These are phyloP conservation scores for Luperina testacea DNA, from an alignment of 2,888 invertebrate species.

Conservation along the genomic window DNA sequence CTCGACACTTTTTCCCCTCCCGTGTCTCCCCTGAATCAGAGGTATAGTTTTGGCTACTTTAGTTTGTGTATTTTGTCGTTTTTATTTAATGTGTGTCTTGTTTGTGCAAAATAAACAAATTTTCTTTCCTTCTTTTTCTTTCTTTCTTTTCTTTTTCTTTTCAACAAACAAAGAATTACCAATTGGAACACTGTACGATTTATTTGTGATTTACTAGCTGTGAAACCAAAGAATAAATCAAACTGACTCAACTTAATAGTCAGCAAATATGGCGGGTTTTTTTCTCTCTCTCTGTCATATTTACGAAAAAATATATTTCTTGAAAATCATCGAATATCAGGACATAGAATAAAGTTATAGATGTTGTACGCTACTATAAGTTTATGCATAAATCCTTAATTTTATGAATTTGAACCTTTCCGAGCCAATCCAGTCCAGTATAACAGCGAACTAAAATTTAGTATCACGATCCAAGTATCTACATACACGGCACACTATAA, in stretches of 20 bases:
- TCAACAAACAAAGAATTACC: not conserved
- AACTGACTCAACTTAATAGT: not conserved
- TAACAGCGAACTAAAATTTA: slow-evolving; percentile 35
- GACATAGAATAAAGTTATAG: no score
- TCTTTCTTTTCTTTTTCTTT: no score
- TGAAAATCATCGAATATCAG: no score
- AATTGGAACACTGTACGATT: not conserved
- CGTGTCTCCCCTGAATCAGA: not conserved
- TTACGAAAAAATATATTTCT: no score
- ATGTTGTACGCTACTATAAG: not conserved
- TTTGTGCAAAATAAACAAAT: no score
- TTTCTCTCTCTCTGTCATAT: no score
- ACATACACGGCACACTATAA: slow-evolving; percentile 36
- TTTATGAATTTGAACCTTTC: slow-evolving; percentile 19
- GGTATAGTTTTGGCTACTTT: not conserved
- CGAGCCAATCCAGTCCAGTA: slow-evolving; percentile 4
- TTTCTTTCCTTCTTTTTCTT: no score
- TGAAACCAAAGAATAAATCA: not conserved
- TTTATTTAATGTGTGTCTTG: no score
- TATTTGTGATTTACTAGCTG: no score
- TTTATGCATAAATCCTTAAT: slow-evolving; percentile 8
- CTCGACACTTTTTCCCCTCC: not conserved
- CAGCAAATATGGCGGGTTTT: not conserved
- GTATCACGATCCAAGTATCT: slow-evolving; percentile 21
- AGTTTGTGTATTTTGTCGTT: no score